Conservation (phyloP, 2,113 vertebrate genomes). For the Triplophysa dalaica region DNA sequence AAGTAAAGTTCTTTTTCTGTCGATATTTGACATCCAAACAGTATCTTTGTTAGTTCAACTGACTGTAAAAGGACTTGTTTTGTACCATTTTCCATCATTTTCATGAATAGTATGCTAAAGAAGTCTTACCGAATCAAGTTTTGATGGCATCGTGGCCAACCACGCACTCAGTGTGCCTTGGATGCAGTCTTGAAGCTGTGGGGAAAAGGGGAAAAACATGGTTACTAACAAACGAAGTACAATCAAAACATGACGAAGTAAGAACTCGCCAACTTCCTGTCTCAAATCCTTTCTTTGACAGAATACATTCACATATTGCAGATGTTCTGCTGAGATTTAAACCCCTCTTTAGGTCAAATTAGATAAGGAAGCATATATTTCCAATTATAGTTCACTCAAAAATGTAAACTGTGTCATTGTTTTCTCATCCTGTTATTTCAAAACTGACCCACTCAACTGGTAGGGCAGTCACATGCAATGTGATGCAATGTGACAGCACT, state of each 20-base stretch:
- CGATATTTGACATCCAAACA: not conserved
- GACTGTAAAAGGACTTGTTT: not conserved
- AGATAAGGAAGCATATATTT: not conserved
- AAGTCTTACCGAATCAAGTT: slow-evolving; percentile 71
- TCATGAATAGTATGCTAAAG: not conserved
- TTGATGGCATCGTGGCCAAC: slow-evolving; percentile 75
- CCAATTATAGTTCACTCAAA: no score
- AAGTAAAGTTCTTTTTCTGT: not conserved
- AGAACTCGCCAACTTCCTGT: not conserved
- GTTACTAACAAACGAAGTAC: not conserved
- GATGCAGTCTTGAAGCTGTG: slow-evolving; percentile 94
- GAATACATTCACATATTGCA: not conserved
- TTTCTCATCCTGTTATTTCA: no score
- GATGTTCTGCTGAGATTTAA: not conserved
- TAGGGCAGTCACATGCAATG: no score
- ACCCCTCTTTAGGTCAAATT: not conserved
- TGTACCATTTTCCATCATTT: not conserved
- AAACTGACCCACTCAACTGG: no score
- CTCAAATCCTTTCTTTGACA: not conserved
- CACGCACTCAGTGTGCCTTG: slow-evolving; percentile 90
- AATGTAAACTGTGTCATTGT: no score
- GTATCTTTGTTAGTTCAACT: not conserved
- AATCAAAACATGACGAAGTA: not conserved
- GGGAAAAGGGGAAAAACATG: slow-evolving; percentile 4
- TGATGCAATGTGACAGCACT: no score